Evolutionary conservation across 2,113 vertebrate species (phyloP).

Genomic region (Craseonycteris thonglongyai): DNA sequence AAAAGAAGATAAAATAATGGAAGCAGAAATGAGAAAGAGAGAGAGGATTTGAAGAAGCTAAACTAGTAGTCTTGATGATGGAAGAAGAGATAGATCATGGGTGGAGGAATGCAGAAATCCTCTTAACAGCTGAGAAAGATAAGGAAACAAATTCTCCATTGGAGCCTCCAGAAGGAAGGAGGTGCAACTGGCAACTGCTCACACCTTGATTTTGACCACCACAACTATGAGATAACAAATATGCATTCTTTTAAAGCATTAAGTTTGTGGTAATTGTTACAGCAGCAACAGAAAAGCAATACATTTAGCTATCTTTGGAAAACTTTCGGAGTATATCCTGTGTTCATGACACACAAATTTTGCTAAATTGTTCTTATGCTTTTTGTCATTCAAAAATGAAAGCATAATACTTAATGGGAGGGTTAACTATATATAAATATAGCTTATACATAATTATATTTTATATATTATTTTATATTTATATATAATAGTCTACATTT

Average conservation of each 20-base stretch:
- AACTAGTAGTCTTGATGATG: not conserved
- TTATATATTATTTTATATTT: not conserved
- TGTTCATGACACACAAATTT: not conserved
- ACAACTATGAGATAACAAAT: not conserved
- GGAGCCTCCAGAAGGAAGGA: not conserved
- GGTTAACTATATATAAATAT: not conserved
- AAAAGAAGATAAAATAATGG: not conserved
- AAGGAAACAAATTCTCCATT: not conserved
- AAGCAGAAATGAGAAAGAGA: not conserved
- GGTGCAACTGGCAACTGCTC: not conserved
- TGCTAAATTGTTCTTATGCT: not conserved
- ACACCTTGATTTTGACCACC: not conserved
- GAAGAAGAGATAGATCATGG: not conserved
- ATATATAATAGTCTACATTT: not conserved
- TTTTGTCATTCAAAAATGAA: not conserved
- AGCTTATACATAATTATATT: not conserved
- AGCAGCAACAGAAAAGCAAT: not conserved
- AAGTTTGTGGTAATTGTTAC: not conserved
- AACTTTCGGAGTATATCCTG: not conserved
- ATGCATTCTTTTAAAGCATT: not conserved
- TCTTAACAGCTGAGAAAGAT: not conserved
- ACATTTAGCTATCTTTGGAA: not conserved
- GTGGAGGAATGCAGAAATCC: not conserved
- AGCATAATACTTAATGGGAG: not conserved
- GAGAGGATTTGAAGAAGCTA: not conserved